Evolutionary conservation across 53 echinoderm and acorn worm species (phyloP).

Genomic region (Stichopus horrens): DNA sequence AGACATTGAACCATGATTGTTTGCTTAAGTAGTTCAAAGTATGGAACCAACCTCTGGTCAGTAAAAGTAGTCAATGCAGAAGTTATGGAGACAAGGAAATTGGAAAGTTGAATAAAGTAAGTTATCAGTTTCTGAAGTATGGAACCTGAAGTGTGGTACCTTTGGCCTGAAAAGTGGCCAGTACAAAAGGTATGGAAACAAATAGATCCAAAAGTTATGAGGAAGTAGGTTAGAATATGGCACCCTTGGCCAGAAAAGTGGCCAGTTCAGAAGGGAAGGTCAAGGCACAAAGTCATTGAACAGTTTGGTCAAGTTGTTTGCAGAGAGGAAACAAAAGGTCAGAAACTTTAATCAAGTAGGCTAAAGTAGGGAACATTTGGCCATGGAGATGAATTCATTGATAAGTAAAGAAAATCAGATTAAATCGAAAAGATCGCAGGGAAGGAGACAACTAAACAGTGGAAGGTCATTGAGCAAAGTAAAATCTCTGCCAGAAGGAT

Average conservation of each 20-base stretch:
- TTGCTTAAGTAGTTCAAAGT: neutral
- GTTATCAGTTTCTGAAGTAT: neutral
- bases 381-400: no score
- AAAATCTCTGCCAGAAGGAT: no score
- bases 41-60: no score
- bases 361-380: no score
- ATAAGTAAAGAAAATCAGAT: no score
- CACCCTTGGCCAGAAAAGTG: neutral
- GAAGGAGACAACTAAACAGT: no score
- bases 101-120: no score
- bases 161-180: neutral
- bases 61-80: neutral
- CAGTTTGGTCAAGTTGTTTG: no score
- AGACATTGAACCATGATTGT: neutral
- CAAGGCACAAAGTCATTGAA: neutral
- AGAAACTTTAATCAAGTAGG: no score
- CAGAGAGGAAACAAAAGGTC: no score
- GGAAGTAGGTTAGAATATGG: neutral
- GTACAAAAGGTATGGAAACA: neutral
- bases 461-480: no score
- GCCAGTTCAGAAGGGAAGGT: conserved; percentile 1
- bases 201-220: neutral
- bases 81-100: neutral
- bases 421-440: no score
- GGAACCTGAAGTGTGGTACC: neutral